phyloP scores from a whole-genome alignment of 37 sponge, comb jelly and placozoan species.

The Spongilla lacustris region DNA sequence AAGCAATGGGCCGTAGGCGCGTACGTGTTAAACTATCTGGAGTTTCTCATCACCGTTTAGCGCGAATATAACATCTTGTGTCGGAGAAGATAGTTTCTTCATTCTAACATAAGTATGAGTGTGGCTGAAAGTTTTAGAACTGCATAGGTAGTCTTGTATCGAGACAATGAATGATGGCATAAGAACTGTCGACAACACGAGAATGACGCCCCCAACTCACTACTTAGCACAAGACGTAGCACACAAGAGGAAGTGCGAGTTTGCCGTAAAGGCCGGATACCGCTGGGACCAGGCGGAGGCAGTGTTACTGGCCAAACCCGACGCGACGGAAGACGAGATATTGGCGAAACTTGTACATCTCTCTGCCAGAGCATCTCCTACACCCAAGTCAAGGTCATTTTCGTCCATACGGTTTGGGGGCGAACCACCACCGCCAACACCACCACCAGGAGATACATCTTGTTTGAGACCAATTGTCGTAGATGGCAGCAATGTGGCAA shows the following conservation, averaged over 20 bases:
- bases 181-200: not conserved
- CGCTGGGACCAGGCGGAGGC: constrained; percentile 36
- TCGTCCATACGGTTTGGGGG: not conserved
- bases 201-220: not conserved
- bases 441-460: constrained; percentile 9
- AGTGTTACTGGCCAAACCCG: constrained; percentile 49
- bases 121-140: not conserved
- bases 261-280: constrained; percentile 31
- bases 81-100: no score
- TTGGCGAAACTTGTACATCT: constrained; percentile 33
- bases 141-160: not conserved
- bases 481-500: constrained; percentile 95
- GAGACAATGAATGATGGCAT: constrained; percentile 1
- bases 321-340: constrained; percentile 50
- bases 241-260: constrained; percentile 15
- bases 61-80: not conserved
- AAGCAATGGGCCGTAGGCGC: not conserved
- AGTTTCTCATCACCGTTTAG: not conserved
- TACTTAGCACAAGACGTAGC: not conserved
- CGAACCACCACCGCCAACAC: no score
- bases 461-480: constrained; percentile 78
- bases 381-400: not conserved
- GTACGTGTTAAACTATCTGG: not conserved
- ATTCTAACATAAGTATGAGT: not conserved
- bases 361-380: not conserved